phyloP scores from a whole-genome alignment of 64 coral and sea anemone species.

The Montipora capricornis region DNA sequence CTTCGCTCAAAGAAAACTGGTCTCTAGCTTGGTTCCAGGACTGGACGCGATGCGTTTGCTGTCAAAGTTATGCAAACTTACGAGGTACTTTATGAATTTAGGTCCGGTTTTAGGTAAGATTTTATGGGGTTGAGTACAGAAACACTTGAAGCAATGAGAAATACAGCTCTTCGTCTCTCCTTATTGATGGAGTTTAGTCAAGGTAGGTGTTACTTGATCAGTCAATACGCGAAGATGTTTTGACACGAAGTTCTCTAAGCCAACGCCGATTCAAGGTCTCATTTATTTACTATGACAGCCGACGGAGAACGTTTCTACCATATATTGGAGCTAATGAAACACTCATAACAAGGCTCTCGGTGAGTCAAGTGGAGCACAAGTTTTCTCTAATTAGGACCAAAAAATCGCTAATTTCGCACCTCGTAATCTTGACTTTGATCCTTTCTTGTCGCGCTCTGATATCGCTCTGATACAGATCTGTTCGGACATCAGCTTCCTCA shows the following conservation, averaged over 20 bases:
- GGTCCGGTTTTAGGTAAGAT: not conserved
- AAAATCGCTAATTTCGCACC: not conserved
- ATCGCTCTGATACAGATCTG: not conserved
- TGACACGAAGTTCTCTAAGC: not conserved
- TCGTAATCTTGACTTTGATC: slow-evolving; percentile 16
- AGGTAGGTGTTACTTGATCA: not conserved
- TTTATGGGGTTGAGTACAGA: slow-evolving; percentile 19
- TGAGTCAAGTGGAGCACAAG: not conserved
- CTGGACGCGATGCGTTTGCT: not conserved
- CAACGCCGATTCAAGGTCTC: not conserved
- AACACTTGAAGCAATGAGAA: not conserved
- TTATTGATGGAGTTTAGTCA: slow-evolving; percentile 11
- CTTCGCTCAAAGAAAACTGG: not conserved
- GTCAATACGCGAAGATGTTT: not conserved
- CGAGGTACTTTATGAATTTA: slow-evolving; percentile 13
- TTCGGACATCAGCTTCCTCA: slow-evolving; percentile 1
- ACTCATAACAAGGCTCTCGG: not conserved
- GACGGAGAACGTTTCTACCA: not conserved
- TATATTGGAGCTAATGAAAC: not conserved
- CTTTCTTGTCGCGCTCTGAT: not conserved
- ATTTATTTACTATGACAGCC: not conserved
- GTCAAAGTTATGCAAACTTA: not conserved
- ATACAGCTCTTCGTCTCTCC: not conserved
- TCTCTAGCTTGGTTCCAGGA: slow-evolving; percentile 12
- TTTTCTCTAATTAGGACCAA: not conserved